Conservation (phyloP, 2,797 vertebrate species). For the Myotis vivesi region DNA sequence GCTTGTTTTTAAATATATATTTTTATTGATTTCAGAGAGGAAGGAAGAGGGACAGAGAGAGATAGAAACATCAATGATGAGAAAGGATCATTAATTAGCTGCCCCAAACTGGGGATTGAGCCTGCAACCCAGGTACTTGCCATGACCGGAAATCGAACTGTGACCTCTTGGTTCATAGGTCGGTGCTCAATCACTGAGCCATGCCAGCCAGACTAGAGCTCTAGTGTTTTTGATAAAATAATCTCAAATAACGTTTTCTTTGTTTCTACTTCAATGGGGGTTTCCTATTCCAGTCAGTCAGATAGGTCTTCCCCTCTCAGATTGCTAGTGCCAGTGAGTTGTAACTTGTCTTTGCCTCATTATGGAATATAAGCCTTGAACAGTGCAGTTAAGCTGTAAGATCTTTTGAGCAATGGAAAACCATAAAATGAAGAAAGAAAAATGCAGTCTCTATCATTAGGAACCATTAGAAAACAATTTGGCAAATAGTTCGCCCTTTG, state of each 20-base stretch:
- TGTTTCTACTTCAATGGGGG: neutral
- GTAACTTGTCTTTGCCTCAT: slow-evolving; percentile 11
- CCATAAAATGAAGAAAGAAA: neutral
- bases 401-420: neutral
- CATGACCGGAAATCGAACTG: too few species aligned
- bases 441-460: neutral
- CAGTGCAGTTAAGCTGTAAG: neutral
- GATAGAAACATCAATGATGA: too few species aligned
- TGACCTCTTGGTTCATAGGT: too few species aligned
- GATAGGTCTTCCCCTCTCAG: neutral
- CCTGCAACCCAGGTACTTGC: too few species aligned
- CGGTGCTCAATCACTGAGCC: too few species aligned
- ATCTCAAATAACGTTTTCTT: neutral
- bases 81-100: too few species aligned
- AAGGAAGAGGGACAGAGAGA: too few species aligned
- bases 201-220: neutral
- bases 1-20: too few species aligned
- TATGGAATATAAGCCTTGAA: neutral
- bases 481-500: neutral
- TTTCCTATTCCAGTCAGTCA: neutral
- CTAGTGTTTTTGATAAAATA: neutral
- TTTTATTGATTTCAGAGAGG: too few species aligned
- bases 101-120: too few species aligned
- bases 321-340: neutral
- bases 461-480: neutral